Evolutionary conservation across 1,140 invertebrate species (phyloP), one percentile per base, ranked within the genome.

Genomic region (Drosophila mayri): DNA sequence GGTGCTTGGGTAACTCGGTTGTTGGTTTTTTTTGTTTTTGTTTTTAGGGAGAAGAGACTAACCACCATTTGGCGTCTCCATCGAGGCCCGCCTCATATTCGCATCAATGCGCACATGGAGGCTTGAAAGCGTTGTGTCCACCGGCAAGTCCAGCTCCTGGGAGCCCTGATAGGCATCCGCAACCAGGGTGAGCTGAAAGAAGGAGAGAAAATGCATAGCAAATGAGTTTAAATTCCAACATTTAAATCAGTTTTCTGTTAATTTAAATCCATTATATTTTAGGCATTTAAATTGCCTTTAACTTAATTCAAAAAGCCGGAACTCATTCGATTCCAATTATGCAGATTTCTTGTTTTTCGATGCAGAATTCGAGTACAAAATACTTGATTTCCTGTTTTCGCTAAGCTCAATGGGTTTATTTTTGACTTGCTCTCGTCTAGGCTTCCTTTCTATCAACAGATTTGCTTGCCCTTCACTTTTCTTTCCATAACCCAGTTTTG

Each of bases 21-120:
- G 41, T 44, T 14, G 35, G 37, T 54, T 11, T 14, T 54, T 37
- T 43, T 52, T 37, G 32, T 14, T 20, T 54, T 54, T 14, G 20
- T 54, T 37, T 43, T 52, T 37, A 20, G 20, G 16, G 40, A 22
- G 54, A 28, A 22, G 50, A 22, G 72, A 93, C 92, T 93, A 93
- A 93, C 92, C 92, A 86, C 92, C 92, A 76, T 81, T 91, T 60
- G 92, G 92, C 62, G 92, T 92, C 55, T 84, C 91, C 66, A 93
- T 63, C 64, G 87, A 82, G 41, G 92, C 92, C 54, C 83, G 81
- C 52, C 90, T 62, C 86, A 92, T 92, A 20, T 83, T 79, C 58
- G 83, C 79, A 78, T 92, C 90, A 50, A 93, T 82, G 65, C 86
- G 92, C 10, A 93, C 90, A 70, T 92, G 91, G 38, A 93, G 64